phyloP scores from a whole-genome alignment of 2,888 invertebrate species.

The Drosophila infuscata region DNA sequence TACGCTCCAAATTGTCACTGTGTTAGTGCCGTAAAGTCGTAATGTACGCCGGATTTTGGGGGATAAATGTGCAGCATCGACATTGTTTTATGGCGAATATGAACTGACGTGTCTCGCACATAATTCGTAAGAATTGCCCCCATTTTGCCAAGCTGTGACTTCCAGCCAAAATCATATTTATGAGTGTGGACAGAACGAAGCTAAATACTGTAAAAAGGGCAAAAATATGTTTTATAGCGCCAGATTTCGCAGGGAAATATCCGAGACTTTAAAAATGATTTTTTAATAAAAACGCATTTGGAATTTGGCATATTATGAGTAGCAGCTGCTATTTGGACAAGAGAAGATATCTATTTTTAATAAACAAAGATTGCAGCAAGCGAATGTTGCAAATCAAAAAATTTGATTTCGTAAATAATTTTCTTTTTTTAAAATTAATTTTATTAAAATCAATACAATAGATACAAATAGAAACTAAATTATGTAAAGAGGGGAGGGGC shows the following conservation, averaged over 20 bases:
- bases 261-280: constrained; percentile 17
- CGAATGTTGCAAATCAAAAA: neutral
- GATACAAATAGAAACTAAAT: neutral
- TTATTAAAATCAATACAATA: neutral
- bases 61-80: constrained; percentile 5
- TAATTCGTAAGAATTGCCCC: constrained; percentile 59
- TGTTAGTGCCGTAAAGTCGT: neutral
- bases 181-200: constrained; percentile 6
- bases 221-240: constrained; percentile 26
- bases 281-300: constrained; percentile 44
- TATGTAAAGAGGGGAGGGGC: neutral
- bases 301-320: constrained; percentile 19
- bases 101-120: constrained; percentile 33
- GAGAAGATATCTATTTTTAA: constrained; percentile 1
- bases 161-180: constrained; percentile 5
- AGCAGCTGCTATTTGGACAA: neutral
- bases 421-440: neutral
- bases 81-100: constrained; percentile 11
- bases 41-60: neutral
- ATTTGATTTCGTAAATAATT: neutral
- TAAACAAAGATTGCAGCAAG: neutral
- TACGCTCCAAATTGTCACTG: constrained; percentile 26
- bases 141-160: constrained; percentile 58
- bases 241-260: constrained; percentile 1
- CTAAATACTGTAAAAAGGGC: constrained; percentile 24